phyloP scores from a whole-genome alignment of 2,888 invertebrate species.

The Ophion obscuratus region DNA sequence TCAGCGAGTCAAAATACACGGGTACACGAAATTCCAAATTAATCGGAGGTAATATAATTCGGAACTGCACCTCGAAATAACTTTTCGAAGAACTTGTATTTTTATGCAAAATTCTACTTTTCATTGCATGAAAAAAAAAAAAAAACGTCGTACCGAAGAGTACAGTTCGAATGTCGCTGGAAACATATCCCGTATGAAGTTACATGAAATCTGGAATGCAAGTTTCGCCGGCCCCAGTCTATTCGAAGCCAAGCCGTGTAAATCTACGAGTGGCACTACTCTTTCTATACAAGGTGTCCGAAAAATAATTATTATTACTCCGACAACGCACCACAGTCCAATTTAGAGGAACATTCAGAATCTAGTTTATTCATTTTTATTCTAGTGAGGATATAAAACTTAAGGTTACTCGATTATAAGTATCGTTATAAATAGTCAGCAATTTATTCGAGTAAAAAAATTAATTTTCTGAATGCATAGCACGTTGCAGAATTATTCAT shows the following conservation, averaged over 20 bases:
- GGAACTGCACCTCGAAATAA: neutral
- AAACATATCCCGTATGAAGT: neutral
- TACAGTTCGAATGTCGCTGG: neutral
- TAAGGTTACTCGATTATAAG: too few species aligned
- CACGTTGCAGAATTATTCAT: too few species aligned
- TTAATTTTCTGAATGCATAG: too few species aligned
- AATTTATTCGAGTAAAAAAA: too few species aligned
- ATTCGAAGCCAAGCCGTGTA: neutral
- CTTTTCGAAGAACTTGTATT: neutral
- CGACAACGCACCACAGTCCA: neutral
- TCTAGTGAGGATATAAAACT: too few species aligned
- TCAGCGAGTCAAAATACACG: too few species aligned
- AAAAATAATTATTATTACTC: neutral
- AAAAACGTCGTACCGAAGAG: neutral
- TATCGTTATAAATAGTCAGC: too few species aligned
- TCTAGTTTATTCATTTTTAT: too few species aligned
- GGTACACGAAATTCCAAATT: too few species aligned
- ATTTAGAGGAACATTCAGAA: neutral
- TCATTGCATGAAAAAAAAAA: neutral
- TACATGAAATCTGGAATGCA: neutral
- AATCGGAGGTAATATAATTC: too few species aligned
- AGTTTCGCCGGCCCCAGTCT: neutral
- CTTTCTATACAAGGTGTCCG: neutral
- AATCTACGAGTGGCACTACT: neutral
- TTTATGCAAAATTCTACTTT: neutral